phyloP scores from a whole-genome alignment of 2,888 invertebrate genomes.

The Cephonodes hylas region DNA sequence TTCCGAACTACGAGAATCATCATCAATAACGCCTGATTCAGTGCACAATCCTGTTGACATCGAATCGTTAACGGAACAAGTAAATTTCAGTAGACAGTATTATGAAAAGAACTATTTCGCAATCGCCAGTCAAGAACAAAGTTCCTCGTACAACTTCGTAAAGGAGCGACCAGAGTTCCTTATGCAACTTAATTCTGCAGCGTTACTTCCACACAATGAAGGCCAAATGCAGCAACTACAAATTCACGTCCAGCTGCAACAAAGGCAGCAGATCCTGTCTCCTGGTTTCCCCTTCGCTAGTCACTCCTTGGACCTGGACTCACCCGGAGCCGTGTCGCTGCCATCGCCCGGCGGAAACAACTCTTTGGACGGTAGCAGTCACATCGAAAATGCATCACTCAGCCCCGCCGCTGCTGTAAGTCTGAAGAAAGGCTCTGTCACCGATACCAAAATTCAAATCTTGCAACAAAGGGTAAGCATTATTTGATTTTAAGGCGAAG shows the following conservation, averaged over 20 bases:
- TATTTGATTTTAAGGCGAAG: constrained; percentile 81
- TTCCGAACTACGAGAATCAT: constrained; percentile 85
- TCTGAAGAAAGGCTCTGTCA: constrained; percentile 82
- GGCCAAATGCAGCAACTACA: constrained; percentile 84
- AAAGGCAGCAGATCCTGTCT: constrained; percentile 82
- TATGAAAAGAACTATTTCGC: constrained; percentile 77
- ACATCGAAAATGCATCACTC: constrained; percentile 81
- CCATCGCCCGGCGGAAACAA: constrained; percentile 90
- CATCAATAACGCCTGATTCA: constrained; percentile 86
- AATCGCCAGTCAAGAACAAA: constrained; percentile 73
- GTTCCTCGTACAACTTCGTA: constrained; percentile 81
- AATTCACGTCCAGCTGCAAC: constrained; percentile 86
- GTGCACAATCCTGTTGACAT: constrained; percentile 84
- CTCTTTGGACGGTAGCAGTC: constrained; percentile 84
- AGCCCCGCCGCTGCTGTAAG: constrained; percentile 86
- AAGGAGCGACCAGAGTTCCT: constrained; percentile 83
- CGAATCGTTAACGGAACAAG: constrained; percentile 89
- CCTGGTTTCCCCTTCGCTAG: constrained; percentile 84
- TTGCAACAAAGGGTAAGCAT: constrained; percentile 94
- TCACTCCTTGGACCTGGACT: constrained; percentile 86
- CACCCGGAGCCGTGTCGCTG: constrained; percentile 87
- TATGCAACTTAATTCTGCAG: constrained; percentile 81
- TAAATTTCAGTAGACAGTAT: constrained; percentile 82
- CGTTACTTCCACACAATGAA: constrained; percentile 77
- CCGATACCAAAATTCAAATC: constrained; percentile 83